Evolutionary conservation across 1,140 invertebrate genomes (phyloP), one percentile per base, ranked within the genome.

Genomic region (Bactericera cockerelli): DNA sequence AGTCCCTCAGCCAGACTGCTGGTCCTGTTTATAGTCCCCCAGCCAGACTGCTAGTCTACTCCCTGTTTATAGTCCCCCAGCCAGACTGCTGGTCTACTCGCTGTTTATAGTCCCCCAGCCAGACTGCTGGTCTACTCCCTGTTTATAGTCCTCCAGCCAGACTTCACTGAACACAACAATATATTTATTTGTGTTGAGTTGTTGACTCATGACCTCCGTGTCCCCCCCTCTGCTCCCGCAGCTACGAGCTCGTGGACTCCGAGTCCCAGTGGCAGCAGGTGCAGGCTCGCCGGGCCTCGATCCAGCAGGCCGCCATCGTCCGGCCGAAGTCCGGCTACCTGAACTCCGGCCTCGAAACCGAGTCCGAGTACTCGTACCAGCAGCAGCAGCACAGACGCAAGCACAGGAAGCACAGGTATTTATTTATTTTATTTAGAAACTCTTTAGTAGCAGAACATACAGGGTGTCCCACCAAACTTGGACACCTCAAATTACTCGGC

Each of bases 221-320:
- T n/a, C n/a, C 16, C 11, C 33, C 16, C 16, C 42, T 31, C 42
- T n/a, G n/a, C n/a, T n/a, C n/a, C n/a, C 69, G 49, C 64, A 75
- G 71, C 66, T 78, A 74, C 67, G 84, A 90, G 71, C 72, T 91
- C 56, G 81, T 91, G n/a, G 87, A 91, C 71, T 89, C 87, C 1
- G 86, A 87, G 61, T 80, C 81, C 21, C 88, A 91, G 69, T 92
- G 89, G 88, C 81, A 81, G 63, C 87, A 91, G 71, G 84, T 86
- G 28, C 84, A 91, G 69, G 78, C 81, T 66, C 79, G 83, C 64
- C 81, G 82, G 68, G 78, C 77, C 19, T 75, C 72, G 38, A 75
- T 80, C 53, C 79, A 84, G 68, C 80, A 84, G 65, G 82, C 82
- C 1, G 81, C 75, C 49, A 80, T 84, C 1, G 76, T 78, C 63